phyloP scores from a whole-genome alignment of 2,888 invertebrate species.

The Andrena fulva region DNA sequence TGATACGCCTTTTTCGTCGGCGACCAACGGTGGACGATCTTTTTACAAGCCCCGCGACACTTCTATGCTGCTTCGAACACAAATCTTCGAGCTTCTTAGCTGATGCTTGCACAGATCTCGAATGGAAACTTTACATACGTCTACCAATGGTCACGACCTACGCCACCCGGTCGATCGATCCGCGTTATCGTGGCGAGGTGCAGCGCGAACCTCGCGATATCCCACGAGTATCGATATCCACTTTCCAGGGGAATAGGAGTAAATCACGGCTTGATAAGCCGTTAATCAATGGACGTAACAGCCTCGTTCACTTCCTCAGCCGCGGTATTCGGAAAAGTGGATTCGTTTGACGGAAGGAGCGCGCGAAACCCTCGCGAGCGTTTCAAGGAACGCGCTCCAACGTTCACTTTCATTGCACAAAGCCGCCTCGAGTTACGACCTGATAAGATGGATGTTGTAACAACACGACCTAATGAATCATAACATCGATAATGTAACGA shows the following conservation, averaged over 20 bases:
- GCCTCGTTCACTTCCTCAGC: constrained; percentile 4
- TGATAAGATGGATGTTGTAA: constrained; percentile 71
- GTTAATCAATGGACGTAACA: constrained; percentile 20
- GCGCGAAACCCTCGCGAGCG: neutral
- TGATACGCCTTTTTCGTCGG: constrained; percentile 7
- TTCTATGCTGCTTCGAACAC: neutral
- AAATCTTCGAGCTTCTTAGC: neutral
- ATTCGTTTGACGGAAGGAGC: constrained; percentile 3
- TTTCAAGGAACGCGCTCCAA: constrained; percentile 45
- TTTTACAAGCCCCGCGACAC: neutral
- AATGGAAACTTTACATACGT: neutral
- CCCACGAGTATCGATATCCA: neutral
- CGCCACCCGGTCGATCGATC: neutral
- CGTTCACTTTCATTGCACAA: constrained; percentile 52
- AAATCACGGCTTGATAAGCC: constrained; percentile 14
- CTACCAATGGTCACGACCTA: constrained; percentile 11
- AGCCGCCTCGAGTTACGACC: constrained; percentile 53
- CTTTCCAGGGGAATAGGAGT: neutral
- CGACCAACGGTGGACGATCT: neutral
- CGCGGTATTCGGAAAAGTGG: constrained; percentile 30
- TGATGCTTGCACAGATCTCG: neutral
- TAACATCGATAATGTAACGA: constrained; percentile 72
- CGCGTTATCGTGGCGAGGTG: constrained; percentile 4
- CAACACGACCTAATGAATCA: constrained; percentile 72
- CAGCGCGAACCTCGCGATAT: neutral